A percentile compares a stretch with the other conserved stretches of the same genome.
Evolutionary conservation across 2,888 invertebrate genomes (phyloP).

Genomic region (Oxytorus armatus): DNA sequence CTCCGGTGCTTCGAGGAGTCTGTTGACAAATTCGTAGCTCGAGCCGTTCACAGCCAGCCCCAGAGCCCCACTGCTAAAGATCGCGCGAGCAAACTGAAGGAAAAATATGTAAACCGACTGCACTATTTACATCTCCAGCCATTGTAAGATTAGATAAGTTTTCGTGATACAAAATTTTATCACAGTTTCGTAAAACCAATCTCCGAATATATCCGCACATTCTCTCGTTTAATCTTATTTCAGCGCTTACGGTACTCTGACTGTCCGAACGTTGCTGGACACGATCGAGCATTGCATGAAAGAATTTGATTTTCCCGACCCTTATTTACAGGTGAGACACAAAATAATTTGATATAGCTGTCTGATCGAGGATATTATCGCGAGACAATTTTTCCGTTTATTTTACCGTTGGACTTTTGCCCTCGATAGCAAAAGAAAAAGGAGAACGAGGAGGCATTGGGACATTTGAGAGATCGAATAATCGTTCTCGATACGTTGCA

Average conservation of each 20-base stretch:
- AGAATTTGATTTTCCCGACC: conserved; percentile 96
- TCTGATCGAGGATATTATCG: neutral
- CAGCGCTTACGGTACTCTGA: conserved; percentile 92
- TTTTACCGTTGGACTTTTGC: conserved; percentile 17
- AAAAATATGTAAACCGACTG: conserved; percentile 92
- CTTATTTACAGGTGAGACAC: conserved; percentile 87
- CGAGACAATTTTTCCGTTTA: neutral
- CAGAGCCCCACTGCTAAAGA: conserved; percentile 91
- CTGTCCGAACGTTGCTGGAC: conserved; percentile 95
- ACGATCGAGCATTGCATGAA: conserved; percentile 96
- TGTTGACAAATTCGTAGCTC: conserved; percentile 92
- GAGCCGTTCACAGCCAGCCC: conserved; percentile 92
- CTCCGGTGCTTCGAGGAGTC: conserved; percentile 95
- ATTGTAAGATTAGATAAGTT: conserved; percentile 87
- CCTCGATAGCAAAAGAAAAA: conserved; percentile 92
- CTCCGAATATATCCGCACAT: no score
- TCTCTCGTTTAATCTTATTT: conserved; percentile 58
- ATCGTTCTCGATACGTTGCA: conserved; percentile 89
- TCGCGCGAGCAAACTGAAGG: conserved; percentile 92
- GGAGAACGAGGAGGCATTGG: conserved; percentile 94
- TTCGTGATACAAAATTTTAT: neutral
- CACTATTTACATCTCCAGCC: conserved; percentile 91
- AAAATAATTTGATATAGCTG: conserved; percentile 11
- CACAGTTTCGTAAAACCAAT: no score
- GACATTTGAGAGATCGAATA: conserved; percentile 89